These are phyloP conservation scores for Syritta pipiens DNA, from an alignment of 2,888 invertebrate species.

Conservation along the genomic window DNA sequence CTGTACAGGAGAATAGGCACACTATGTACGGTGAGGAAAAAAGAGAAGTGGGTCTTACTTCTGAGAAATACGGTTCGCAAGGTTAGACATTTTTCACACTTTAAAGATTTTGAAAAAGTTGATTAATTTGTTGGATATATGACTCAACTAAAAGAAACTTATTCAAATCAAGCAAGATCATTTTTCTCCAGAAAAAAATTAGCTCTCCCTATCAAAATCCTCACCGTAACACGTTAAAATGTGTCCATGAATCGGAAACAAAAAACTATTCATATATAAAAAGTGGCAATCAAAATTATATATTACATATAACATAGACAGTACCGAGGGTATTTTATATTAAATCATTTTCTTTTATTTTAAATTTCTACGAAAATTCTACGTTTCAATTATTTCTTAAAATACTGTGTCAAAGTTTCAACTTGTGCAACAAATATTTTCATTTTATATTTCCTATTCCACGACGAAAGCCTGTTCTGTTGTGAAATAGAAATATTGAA, in stretches of 20 bases:
- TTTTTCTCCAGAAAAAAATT: not conserved
- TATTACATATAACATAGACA: constrained; percentile 1
- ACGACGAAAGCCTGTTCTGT: no score
- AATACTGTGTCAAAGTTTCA: constrained; percentile 41
- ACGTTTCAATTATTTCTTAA: constrained; percentile 39
- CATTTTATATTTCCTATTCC: constrained; percentile 14
- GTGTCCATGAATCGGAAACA: not conserved
- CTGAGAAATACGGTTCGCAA: no score
- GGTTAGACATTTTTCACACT: no score
- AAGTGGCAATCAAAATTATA: constrained; percentile 12
- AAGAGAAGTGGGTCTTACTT: no score
- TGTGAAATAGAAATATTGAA: no score
- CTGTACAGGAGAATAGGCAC: constrained; percentile 20
- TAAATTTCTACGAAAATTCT: constrained; percentile 16
- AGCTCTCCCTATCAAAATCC: not conserved
- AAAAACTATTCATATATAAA: not conserved
- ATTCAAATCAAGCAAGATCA: no score
- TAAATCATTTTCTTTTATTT: constrained; percentile 13
- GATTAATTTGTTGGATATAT: no score
- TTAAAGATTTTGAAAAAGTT: no score
- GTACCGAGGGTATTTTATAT: not conserved
- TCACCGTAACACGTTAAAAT: not conserved
- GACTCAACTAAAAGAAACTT: no score
- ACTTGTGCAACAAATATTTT: constrained; percentile 34
- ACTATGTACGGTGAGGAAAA: not conserved